Conservation (phyloP, 2,113 vertebrate genomes). For the Pitta sordida region DNA sequence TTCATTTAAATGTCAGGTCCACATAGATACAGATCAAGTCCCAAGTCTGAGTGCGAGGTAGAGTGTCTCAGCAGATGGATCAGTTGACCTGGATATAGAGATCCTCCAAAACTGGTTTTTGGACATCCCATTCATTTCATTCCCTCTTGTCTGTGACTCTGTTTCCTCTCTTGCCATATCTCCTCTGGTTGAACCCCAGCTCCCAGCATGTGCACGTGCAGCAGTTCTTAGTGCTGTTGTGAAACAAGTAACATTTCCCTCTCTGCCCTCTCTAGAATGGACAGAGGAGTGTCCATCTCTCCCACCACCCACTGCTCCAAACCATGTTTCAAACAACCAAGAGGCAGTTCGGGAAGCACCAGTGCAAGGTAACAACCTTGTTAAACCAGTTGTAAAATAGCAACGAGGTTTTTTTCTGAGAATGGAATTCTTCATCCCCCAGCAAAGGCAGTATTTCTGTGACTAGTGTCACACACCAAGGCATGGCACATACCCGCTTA, state of each 20-base stretch:
- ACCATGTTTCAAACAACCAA: constrained; percentile 84
- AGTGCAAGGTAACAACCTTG: constrained; percentile 74
- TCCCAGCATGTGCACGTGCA: not conserved
- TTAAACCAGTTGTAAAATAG: not conserved
- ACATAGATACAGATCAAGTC: not conserved
- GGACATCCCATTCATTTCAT: not conserved
- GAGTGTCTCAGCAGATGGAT: not conserved
- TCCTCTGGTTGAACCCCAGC: not conserved
- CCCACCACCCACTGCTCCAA: constrained; percentile 81
- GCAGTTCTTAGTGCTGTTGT: not conserved
- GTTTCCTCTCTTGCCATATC: not conserved
- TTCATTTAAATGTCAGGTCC: not conserved
- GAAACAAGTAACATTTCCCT: constrained; percentile 7
- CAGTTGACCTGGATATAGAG: not conserved
- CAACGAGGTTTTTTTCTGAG: not conserved
- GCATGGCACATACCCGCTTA: not conserved
- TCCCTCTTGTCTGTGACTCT: not conserved
- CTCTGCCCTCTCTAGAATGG: constrained; percentile 86
- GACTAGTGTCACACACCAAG: not conserved
- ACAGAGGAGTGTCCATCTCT: constrained; percentile 87
- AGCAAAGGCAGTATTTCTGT: not conserved
- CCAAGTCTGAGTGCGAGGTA: not conserved
- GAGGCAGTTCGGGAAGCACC: constrained; percentile 89
- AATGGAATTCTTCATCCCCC: not conserved
- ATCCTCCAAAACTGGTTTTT: not conserved